Percentiles rank a stretch among this genome's conserved stretches.
These are phyloP conservation scores for Misgurnus mizolepis DNA, from an alignment of 2,113 vertebrate genomes.

Conservation along the genomic window DNA sequence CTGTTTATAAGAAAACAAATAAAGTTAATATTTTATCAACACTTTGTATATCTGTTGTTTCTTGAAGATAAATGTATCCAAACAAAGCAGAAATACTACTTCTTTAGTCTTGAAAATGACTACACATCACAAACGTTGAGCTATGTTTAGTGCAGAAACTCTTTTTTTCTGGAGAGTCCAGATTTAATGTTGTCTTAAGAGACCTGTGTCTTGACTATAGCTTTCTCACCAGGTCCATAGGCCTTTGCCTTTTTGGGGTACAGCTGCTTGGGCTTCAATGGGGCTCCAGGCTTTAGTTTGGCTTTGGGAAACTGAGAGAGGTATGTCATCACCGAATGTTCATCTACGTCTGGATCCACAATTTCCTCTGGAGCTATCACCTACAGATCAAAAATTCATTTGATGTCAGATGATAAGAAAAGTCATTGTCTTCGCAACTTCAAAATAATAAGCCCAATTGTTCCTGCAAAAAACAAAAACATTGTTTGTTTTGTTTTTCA, in stretches of 20 bases:
- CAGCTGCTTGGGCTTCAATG: slow-evolving; percentile 81
- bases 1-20: slow-evolving; percentile 60
- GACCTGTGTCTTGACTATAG: not conserved
- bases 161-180: too few species aligned
- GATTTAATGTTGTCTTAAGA: not conserved
- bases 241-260: slow-evolving; percentile 86
- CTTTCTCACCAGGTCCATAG: slow-evolving; percentile 84
- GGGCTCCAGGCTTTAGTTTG: slow-evolving; percentile 89
- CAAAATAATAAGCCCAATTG: too few species aligned
- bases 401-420: not conserved
- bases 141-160: not conserved
- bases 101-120: too few species aligned
- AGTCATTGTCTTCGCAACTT: not conserved
- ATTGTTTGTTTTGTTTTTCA: too few species aligned
- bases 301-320: slow-evolving; percentile 94
- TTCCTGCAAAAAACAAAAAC: too few species aligned
- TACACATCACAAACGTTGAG: too few species aligned
- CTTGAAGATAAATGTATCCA: not conserved
- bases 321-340: slow-evolving; percentile 95
- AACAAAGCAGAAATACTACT: not conserved
- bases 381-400: slow-evolving; percentile 62
- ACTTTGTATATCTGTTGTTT: not conserved
- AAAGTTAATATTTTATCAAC: not conserved
- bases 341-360: slow-evolving; percentile 91
- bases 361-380: slow-evolving; percentile 94